Percentiles rank a stretch among this genome's conserved stretches.
These are phyloP conservation scores for Microhierax caerulescens DNA, from an alignment of 2,797 vertebrate species.

Conservation along the genomic window DNA sequence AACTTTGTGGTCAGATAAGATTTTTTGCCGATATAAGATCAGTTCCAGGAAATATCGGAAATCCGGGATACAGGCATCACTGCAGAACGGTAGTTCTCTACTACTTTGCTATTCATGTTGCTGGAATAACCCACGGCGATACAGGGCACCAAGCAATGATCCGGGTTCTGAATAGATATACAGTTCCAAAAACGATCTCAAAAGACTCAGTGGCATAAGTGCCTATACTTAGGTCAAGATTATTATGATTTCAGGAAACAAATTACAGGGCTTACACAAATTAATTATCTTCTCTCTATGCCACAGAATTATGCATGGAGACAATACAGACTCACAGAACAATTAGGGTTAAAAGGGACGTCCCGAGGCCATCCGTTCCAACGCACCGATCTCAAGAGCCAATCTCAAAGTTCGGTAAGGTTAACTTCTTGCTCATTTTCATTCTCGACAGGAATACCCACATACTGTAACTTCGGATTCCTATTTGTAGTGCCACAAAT, in stretches of 20 bases:
- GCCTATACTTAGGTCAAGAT: background rate
- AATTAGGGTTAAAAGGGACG: background rate
- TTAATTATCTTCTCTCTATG: background rate
- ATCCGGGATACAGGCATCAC: background rate
- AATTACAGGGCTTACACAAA: conserved; percentile 12
- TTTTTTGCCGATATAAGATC: background rate
- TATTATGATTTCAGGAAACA: conserved; percentile 38
- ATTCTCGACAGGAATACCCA: background rate
- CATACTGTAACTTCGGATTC: background rate
- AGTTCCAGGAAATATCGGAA: background rate
- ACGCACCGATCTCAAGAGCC: background rate
- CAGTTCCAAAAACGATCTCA: background rate
- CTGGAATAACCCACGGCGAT: background rate
- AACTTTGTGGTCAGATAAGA: background rate
- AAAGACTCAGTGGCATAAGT: background rate
- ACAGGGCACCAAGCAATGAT: background rate
- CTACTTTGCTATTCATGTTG: accelerated
- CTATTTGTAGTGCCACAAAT: background rate
- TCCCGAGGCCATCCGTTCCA: background rate
- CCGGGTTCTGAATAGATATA: background rate
- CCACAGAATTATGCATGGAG: background rate
- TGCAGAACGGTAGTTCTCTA: background rate
- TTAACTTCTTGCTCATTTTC: background rate
- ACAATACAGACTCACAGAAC: background rate
- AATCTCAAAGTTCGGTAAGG: background rate